Percentiles rank a stretch among this genome's conserved stretches.
phyloP scores from a whole-genome alignment of 2,888 invertebrate species.

The Phanerotoma sp. region DNA sequence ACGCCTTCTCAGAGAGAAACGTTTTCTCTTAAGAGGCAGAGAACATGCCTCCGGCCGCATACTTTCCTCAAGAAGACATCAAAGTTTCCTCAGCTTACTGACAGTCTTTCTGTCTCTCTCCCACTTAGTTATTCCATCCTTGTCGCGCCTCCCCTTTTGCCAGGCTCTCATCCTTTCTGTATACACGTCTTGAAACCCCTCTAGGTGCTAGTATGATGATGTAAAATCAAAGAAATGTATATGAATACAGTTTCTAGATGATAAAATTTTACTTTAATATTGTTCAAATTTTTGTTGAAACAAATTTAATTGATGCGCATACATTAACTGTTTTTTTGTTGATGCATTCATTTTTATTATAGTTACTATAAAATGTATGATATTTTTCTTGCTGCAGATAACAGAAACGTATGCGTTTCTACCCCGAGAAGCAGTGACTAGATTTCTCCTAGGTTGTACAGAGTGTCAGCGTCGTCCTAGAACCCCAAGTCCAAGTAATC shows the following conservation, averaged over 20 bases:
- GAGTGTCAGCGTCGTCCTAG: slow-evolving; percentile 85
- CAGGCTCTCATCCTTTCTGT: slow-evolving; percentile 7
- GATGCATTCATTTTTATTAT: neutral
- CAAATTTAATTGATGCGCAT: neutral
- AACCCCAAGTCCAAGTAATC: slow-evolving; percentile 63
- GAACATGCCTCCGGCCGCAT: slow-evolving; percentile 43
- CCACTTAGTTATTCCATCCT: slow-evolving; percentile 9
- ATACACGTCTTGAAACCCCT: slow-evolving; percentile 8
- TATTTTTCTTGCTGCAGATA: slow-evolving; percentile 68
- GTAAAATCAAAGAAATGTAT: slow-evolving; percentile 19
- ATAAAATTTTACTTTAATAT: neutral
- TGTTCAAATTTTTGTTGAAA: too few relatives aligned
- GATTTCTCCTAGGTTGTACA: slow-evolving; percentile 91
- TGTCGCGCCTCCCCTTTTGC: slow-evolving; percentile 1
- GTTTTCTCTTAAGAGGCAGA: slow-evolving; percentile 50
- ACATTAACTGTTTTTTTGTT: neutral
- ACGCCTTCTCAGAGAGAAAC: slow-evolving; percentile 44
- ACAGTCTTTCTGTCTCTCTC: slow-evolving; percentile 40
- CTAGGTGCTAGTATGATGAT: slow-evolving; percentile 13
- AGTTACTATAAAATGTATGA: neutral
- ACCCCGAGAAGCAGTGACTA: slow-evolving; percentile 94
- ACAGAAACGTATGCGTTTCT: slow-evolving; percentile 95
- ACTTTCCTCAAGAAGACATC: slow-evolving; percentile 43
- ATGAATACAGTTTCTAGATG: neutral
- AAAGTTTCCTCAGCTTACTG: slow-evolving; percentile 39